Percentiles rank a stretch among this genome's conserved stretches.
Evolutionary conservation across 2,888 invertebrate species (phyloP).

Genomic region (Sarcophaga caerulescens): DNA sequence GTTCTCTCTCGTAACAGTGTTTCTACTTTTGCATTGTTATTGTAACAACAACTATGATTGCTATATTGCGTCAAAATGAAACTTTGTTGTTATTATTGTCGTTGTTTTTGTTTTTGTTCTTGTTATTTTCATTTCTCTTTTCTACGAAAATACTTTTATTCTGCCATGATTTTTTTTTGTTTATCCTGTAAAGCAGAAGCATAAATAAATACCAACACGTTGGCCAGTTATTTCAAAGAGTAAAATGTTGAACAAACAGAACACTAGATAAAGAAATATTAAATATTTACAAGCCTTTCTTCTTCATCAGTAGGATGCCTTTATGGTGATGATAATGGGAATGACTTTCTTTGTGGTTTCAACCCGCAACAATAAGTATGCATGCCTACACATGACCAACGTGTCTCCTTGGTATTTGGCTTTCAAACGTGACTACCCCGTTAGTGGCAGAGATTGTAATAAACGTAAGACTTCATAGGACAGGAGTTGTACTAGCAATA

Average conservation of each 20-base stretch:
- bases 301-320: no score
- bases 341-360: no score
- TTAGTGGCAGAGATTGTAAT: no score
- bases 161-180: not conserved
- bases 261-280: not conserved
- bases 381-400: no score
- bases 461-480: no score
- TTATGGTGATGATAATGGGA: no score
- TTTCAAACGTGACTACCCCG: no score
- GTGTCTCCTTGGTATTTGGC: no score
- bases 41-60: not conserved
- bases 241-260: not conserved
- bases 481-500: no score
- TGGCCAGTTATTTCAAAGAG: conserved; percentile 2
- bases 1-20: not conserved
- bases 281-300: not conserved
- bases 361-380: no score
- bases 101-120: no score
- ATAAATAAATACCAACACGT: not conserved
- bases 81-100: conserved; percentile 42
- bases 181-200: not conserved
- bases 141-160: conserved; percentile 47
- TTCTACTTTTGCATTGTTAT: conserved; percentile 25
- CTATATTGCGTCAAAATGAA: conserved; percentile 54
- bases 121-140: not conserved